phyloP scores from a whole-genome alignment of 2,888 invertebrate genomes.

The Lutraria lutraria region DNA sequence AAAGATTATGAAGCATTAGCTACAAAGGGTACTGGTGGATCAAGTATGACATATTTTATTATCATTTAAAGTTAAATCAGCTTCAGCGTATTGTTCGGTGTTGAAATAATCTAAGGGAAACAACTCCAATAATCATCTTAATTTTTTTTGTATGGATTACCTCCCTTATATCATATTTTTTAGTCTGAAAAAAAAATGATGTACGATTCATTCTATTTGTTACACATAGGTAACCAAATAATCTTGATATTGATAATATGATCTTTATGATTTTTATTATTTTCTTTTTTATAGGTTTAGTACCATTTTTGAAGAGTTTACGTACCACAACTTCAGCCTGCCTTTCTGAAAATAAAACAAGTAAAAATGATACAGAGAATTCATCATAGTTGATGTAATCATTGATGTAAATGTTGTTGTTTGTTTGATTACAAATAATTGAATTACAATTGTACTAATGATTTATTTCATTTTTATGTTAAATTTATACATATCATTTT shows the following conservation, averaged over 20 bases:
- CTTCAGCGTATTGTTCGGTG: not conserved
- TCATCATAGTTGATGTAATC: not conserved
- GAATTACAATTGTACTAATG: not conserved
- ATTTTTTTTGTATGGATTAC: not conserved
- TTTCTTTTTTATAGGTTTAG: conserved; percentile 65
- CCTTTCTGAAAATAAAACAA: not conserved
- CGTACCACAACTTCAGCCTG: conserved; percentile 63
- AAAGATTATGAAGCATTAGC: conserved; percentile 77
- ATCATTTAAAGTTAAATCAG: not conserved
- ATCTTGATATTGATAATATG: not conserved
- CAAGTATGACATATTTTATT: conserved; percentile 71
- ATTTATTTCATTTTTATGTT: not conserved
- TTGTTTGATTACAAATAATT: not conserved
- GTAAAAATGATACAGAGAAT: not conserved
- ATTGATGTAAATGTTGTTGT: not conserved
- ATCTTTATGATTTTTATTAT: not conserved
- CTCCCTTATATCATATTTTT: too few species aligned
- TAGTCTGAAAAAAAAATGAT: too few species aligned
- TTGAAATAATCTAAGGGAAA: not conserved
- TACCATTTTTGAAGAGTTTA: conserved; percentile 75
- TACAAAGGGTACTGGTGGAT: conserved; percentile 81
- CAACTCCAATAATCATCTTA: not conserved
- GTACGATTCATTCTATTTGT: too few species aligned
- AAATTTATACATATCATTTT: not conserved
- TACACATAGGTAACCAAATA: too few species aligned